Conservation (phyloP, 2,797 vertebrate genomes). For the Falco columbarius region DNA sequence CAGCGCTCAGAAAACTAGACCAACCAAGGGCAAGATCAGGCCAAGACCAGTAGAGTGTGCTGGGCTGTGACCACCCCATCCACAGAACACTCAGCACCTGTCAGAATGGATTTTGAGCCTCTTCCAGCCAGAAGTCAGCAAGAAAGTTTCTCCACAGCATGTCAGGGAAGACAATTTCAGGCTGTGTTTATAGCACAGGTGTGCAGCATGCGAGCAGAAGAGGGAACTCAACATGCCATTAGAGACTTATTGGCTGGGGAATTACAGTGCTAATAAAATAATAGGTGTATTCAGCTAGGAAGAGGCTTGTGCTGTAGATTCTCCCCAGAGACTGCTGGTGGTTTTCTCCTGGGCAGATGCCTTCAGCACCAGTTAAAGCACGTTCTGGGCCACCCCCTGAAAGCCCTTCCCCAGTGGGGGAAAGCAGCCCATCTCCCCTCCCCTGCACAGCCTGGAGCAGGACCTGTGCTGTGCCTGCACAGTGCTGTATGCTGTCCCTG, state of each 20-base stretch:
- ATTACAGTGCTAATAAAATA: not conserved
- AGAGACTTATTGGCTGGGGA: not conserved
- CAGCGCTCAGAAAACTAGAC: not conserved
- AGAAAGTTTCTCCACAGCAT: not conserved
- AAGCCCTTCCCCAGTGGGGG: not conserved
- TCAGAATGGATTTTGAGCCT: not conserved
- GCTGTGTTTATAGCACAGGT: not conserved
- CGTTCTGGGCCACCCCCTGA: not conserved
- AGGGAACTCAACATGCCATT: not conserved
- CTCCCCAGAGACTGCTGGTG: not conserved
- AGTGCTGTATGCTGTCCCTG: rapidly evolving
- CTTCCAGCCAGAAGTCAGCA: not conserved
- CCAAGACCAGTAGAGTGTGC: rapidly evolving
- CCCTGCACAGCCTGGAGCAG: not conserved
- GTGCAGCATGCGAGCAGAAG: not conserved
- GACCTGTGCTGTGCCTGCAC: not conserved
- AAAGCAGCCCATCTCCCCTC: not conserved
- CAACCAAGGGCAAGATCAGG: not conserved
- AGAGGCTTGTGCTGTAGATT: not conserved
- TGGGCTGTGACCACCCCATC: rapidly evolving
- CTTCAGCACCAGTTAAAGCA: not conserved
- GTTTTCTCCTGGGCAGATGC: not conserved
- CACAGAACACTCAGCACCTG: not conserved
- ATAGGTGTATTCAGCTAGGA: not conserved
- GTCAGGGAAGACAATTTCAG: not conserved